phyloP scores from a whole-genome alignment of 2,113 vertebrate species.

The Ranitomeya imitator region DNA sequence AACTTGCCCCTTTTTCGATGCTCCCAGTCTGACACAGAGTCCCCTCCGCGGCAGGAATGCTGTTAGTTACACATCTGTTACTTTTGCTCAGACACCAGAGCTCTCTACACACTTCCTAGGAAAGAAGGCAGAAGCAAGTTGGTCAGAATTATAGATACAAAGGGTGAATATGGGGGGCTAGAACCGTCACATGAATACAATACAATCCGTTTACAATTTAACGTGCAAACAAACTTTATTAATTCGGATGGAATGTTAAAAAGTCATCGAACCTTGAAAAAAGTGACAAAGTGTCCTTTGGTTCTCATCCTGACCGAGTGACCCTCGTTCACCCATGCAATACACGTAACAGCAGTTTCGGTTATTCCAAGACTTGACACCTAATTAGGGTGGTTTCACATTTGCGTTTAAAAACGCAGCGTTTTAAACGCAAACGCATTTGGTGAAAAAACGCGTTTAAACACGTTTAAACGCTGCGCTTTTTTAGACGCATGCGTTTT shows the following conservation, averaged over 20 bases:
- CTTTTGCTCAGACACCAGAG: slow-evolving; percentile 99
- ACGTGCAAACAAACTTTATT: background rate
- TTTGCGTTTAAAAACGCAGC: no score
- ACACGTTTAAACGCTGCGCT: no score
- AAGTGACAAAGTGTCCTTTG: background rate
- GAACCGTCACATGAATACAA: background rate
- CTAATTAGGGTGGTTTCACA: no score
- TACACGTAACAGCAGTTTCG: slow-evolving; percentile 4
- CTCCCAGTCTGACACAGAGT: slow-evolving; percentile 94
- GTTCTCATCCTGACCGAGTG: background rate
- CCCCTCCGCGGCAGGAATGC: slow-evolving; percentile 96
- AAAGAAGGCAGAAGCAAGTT: slow-evolving; percentile 98
- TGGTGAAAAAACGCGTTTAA: no score
- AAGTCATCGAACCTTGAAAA: background rate
- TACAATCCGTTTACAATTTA: background rate
- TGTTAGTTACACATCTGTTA: slow-evolving; percentile 98
- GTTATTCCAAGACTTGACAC: background rate
- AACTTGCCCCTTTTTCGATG: slow-evolving; percentile 96
- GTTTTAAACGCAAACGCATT: no score
- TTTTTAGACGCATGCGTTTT: no score
- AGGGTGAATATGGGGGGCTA: background rate
- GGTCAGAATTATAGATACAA: slow-evolving; percentile 80
- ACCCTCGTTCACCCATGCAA: background rate
- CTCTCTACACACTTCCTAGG: slow-evolving; percentile 99
- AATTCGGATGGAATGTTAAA: background rate